phyloP scores from a whole-genome alignment of 1,140 invertebrate genomes.

The Drosophila insularis region DNA sequence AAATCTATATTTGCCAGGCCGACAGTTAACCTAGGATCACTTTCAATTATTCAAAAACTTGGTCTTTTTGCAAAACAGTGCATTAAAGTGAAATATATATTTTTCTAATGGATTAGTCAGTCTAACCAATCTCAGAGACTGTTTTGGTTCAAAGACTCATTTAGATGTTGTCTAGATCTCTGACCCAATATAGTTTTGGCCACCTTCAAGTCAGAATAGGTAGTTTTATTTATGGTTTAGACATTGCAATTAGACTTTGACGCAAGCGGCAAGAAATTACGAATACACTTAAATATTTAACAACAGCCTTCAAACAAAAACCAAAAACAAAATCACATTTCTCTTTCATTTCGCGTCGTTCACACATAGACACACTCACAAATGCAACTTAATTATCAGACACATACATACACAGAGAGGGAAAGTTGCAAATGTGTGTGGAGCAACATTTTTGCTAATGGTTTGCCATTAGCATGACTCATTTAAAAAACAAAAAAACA shows the following conservation, averaged over 20 bases:
- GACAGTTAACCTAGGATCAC: background rate
- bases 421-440: slow-evolving; percentile 26
- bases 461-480: slow-evolving; percentile 79
- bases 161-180: background rate
- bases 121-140: background rate
- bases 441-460: slow-evolving; percentile 73
- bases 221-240: slow-evolving; percentile 57
- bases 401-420: slow-evolving; percentile 25
- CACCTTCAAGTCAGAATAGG: slow-evolving; percentile 54
- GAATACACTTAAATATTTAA: slow-evolving; percentile 76
- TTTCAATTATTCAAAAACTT: slow-evolving; percentile 2
- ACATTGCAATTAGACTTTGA: slow-evolving; percentile 70
- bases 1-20: background rate
- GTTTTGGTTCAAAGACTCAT: background rate
- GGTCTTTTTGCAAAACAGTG: no score
- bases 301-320: slow-evolving; percentile 63
- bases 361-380: slow-evolving; percentile 43
- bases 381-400: slow-evolving; percentile 57
- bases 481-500: slow-evolving; percentile 65
- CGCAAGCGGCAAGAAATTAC: slow-evolving; percentile 43
- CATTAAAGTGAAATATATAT: no score
- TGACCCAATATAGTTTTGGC: background rate
- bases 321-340: slow-evolving; percentile 68
- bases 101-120: background rate
- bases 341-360: slow-evolving; percentile 64